phyloP scores from a whole-genome alignment of 1,140 invertebrate genomes.

The Colletes latitarsis region DNA sequence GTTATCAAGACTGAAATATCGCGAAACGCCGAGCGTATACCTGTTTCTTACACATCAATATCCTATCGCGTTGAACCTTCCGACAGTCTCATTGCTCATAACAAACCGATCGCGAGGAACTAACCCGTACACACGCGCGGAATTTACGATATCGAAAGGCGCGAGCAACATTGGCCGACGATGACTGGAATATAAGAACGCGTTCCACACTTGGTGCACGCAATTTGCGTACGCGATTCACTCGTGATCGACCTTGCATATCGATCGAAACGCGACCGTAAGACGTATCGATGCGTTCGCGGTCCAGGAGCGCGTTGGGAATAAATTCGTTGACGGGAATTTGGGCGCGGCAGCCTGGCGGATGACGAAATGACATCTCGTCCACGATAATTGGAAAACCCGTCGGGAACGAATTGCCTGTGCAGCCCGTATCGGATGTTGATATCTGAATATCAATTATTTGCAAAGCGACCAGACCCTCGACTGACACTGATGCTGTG shows the following conservation, averaged over 20 bases:
- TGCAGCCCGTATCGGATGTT: background rate
- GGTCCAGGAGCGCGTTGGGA: constrained; percentile 5
- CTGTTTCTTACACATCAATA: too few species aligned
- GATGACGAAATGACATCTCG: constrained; percentile 25
- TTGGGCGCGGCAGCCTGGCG: constrained; percentile 15
- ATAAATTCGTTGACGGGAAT: constrained; percentile 41
- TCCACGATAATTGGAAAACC: constrained; percentile 28
- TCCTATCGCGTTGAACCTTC: too few species aligned
- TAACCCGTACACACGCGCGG: background rate
- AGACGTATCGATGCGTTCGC: constrained; percentile 34
- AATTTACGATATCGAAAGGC: background rate
- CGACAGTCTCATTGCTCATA: too few species aligned
- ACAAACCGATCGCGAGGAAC: too few species aligned
- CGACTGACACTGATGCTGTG: background rate
- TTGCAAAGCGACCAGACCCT: background rate
- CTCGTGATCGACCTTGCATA: constrained; percentile 29
- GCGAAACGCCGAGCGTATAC: background rate
- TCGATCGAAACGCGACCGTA: constrained; percentile 27
- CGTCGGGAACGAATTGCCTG: background rate
- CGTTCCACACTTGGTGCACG: constrained; percentile 11
- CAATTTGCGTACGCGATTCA: constrained; percentile 35
- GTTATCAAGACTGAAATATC: background rate
- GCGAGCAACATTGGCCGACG: background rate
- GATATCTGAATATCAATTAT: constrained; percentile 27
- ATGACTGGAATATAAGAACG: background rate